These are phyloP conservation scores for Actenoides lindsayi DNA, from an alignment of 2,113 vertebrate genomes.

Conservation along the genomic window DNA sequence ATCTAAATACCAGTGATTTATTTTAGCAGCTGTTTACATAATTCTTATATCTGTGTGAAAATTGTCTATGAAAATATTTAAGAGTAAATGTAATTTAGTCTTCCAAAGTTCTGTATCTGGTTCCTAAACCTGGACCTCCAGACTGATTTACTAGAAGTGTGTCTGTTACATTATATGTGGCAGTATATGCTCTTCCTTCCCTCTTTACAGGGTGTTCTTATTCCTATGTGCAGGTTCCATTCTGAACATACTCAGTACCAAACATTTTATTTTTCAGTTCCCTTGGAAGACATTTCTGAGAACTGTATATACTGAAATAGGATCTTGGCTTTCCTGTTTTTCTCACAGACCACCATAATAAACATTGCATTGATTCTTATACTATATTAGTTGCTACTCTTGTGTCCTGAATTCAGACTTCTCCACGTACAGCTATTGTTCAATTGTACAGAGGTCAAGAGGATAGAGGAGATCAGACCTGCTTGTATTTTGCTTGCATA, in stretches of 20 bases:
- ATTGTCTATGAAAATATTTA: constrained; percentile 60
- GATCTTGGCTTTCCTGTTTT: background rate
- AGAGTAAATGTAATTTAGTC: constrained; percentile 65
- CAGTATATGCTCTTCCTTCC: background rate
- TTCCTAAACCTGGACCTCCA: constrained; percentile 52
- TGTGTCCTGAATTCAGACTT: background rate
- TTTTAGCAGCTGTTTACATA: constrained; percentile 30
- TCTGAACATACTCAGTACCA: background rate
- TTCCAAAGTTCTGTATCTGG: constrained; percentile 62
- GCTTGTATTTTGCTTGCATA: background rate
- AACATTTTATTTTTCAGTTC: background rate
- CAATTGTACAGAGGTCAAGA: background rate
- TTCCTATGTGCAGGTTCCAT: background rate
- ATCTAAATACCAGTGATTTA: constrained; percentile 16
- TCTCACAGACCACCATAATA: background rate
- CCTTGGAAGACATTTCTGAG: constrained; percentile 2
- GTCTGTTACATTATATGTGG: background rate
- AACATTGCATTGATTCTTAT: background rate
- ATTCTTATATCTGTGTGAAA: constrained; percentile 55
- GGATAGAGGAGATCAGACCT: background rate
- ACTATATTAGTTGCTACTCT: background rate
- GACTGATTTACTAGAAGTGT: constrained; percentile 46
- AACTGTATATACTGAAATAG: background rate
- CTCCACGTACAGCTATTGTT: background rate
- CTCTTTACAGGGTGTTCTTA: background rate